Percentiles rank a stretch among this genome's conserved stretches.
phyloP scores from a whole-genome alignment of 1,140 invertebrate species.

The Euura saliciscinereae region DNA sequence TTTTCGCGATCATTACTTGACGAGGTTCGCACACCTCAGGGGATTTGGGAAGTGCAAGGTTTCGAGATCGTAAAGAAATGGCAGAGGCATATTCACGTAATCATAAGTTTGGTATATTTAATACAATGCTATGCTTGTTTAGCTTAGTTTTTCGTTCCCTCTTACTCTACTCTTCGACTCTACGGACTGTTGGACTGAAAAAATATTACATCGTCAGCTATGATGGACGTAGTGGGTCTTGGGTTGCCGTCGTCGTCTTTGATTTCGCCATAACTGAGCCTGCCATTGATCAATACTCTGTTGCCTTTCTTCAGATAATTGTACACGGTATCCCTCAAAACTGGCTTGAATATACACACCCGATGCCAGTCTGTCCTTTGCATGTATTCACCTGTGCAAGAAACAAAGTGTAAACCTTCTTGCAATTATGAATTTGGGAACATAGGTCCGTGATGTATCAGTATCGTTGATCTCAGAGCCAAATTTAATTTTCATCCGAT shows the following conservation, averaged over 20 bases:
- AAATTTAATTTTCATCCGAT: background rate
- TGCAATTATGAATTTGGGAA: no score
- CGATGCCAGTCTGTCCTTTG: slow-evolving; percentile 93
- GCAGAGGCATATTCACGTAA: no score
- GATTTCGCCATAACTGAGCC: slow-evolving; percentile 85
- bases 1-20: no score
- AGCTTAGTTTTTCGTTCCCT: no score
- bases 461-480: background rate
- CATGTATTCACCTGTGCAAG: slow-evolving; percentile 70
- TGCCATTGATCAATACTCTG: slow-evolving; percentile 81
- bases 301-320: slow-evolving; percentile 86
- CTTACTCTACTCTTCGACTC: background rate
- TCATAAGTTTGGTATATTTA: no score
- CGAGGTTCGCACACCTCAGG: no score
- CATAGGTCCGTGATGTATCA: no score
- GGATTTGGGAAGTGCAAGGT: no score
- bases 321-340: slow-evolving; percentile 77
- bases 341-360: slow-evolving; percentile 85
- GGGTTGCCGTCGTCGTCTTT: slow-evolving; percentile 77
- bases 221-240: slow-evolving; percentile 75
- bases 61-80: no score
- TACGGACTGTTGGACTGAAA: slow-evolving; percentile 56
- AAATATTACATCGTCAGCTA: slow-evolving; percentile 88
- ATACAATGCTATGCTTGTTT: no score
- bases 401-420: slow-evolving; percentile 8